Percentiles rank a stretch among this genome's conserved stretches.
These are phyloP conservation scores for Drosophila crucigera DNA, from an alignment of 2,888 invertebrate species.

Conservation along the genomic window DNA sequence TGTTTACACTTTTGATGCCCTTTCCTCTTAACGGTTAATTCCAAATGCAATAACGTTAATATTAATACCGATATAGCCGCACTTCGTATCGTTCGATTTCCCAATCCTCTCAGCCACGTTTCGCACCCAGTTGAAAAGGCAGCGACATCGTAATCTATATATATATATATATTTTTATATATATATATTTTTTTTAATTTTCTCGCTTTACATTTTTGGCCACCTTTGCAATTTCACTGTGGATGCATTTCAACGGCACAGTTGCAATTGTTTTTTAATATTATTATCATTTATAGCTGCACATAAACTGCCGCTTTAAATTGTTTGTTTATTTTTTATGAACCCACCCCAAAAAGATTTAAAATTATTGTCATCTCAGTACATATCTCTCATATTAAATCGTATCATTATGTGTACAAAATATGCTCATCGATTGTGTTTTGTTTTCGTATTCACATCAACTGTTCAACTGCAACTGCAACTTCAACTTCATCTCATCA, in stretches of 20 bases:
- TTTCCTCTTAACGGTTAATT: slow-evolving; percentile 13
- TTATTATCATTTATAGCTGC: slow-evolving; percentile 40
- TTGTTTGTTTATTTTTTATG: slow-evolving; percentile 23
- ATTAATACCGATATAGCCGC: slow-evolving; percentile 5
- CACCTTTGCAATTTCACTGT: slow-evolving; percentile 38
- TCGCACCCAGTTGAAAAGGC: slow-evolving; percentile 24
- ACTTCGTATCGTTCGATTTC: slow-evolving; percentile 18
- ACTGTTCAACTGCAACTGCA: slow-evolving; percentile 8
- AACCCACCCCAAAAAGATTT: slow-evolving; percentile 30
- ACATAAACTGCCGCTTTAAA: slow-evolving; percentile 40
- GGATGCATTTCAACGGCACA: slow-evolving; percentile 56
- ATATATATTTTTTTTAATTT: slow-evolving; percentile 1
- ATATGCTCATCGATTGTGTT: slow-evolving; percentile 17
- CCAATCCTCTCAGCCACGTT: slow-evolving; percentile 6
- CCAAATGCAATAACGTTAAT: slow-evolving; percentile 19
- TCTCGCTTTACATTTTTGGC: slow-evolving; percentile 45
- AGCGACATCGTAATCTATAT: not conserved
- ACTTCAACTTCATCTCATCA: slow-evolving; percentile 2
- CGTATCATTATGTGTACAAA: slow-evolving; percentile 3
- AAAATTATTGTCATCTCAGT: slow-evolving; percentile 26
- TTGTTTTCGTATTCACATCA: slow-evolving; percentile 18
- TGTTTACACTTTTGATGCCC: slow-evolving; percentile 17
- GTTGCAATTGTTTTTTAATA: slow-evolving; percentile 47
- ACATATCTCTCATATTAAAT: slow-evolving; percentile 13
- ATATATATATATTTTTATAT: not conserved